phyloP scores from a whole-genome alignment of 1,140 invertebrate species.

The Rhagoletis zephyria region DNA sequence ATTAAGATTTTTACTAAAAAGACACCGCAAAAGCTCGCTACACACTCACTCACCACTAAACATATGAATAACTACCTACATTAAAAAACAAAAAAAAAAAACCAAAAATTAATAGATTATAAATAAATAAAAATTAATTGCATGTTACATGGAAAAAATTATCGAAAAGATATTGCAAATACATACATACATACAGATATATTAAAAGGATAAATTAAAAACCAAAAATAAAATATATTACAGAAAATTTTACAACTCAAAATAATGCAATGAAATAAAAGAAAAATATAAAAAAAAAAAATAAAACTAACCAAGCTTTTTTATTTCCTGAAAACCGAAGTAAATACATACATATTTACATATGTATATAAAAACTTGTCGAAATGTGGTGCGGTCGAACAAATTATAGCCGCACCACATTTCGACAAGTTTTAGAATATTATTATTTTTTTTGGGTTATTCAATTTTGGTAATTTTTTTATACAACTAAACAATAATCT shows the following conservation, averaged over 20 bases:
- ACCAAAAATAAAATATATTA: no score
- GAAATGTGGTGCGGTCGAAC: no score
- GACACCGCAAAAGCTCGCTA: conserved; percentile 40
- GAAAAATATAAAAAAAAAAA: not conserved
- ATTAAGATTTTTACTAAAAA: conserved; percentile 16
- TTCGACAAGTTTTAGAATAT: no score
- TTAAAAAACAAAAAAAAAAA: not conserved
- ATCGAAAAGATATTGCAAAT: not conserved
- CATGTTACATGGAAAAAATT: conserved; percentile 22
- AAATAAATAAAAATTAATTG: not conserved
- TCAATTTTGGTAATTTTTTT: no score
- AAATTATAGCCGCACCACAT: no score
- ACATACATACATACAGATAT: conserved; percentile 20
- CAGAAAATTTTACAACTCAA: conserved; percentile 30
- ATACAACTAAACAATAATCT: no score
- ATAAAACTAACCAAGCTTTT: no score
- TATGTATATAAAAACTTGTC: no score
- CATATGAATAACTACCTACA: not conserved
- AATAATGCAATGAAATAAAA: conserved; percentile 29
- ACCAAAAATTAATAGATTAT: no score
- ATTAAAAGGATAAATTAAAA: conserved; percentile 5
- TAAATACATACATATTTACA: no score
- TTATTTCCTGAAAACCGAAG: no score
- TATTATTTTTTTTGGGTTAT: no score
- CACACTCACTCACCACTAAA: conserved; percentile 8